Evolutionary conservation across 2,113 vertebrate species (phyloP), one percentile per base, ranked within the genome.

Genomic region (Poecilia latipinna): DNA sequence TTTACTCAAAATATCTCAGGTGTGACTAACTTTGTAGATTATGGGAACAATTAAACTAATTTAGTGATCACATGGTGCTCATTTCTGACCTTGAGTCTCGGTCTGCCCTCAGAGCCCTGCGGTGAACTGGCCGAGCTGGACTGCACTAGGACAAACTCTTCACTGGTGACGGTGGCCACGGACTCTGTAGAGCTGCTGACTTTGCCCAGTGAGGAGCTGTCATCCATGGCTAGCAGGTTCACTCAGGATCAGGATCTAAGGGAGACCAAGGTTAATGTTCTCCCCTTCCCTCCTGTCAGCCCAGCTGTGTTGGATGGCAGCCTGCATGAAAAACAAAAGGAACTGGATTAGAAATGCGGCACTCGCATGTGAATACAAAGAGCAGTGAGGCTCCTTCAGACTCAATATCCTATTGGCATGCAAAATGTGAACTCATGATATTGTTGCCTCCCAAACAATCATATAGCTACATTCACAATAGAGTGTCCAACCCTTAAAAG

Each of bases 61-160:
- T 57, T 24, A 19, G 4, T 65, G 33, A 42, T 22, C 37, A 4
- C n/a, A 61, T 54, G 4, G 17, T 15, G 32, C 74, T 44, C 3
- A 0, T 37, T 26, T 68, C 84, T 78, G 87, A 98, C 97, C 97
- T 97, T 98, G 44, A 97, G 94, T 65, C 94, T 94, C 4, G 96
- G 96, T 79, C 96, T 96, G 33, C 95, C 96, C 66, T 96, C 96
- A 6, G 95, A 90, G 65, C 95, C 95, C 79, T 93, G 93, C 44
- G 93, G 94, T 0, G 93, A 91, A 0, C 95, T 94, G 19, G 94
- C 95, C 13, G 93, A 85, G 7, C 94, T 92, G 57, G 96, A 89
- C 91, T 95, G 93, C 65, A 98, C 95, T 89, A 99, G 88, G 86
- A 97, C 96, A 93, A 97, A 98, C 80, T 98, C 97, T 87, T 99